Evolutionary conservation across 2,113 vertebrate species (phyloP), one percentile per base, ranked within the genome.

Genomic region (Oryzias curvinotus): DNA sequence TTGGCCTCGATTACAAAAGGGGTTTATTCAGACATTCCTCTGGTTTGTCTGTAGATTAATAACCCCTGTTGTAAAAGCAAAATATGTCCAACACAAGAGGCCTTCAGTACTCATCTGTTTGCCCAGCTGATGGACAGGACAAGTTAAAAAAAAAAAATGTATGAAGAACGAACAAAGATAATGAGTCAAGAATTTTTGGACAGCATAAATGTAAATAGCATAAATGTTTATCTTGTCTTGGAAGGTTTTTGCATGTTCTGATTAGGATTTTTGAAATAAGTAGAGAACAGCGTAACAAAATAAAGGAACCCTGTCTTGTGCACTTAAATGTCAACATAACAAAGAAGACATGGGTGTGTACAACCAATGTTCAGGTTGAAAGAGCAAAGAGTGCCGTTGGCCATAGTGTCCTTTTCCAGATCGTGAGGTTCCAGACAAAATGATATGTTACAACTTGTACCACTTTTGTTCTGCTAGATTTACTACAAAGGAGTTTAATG

Each of bases 321-420:
- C 53, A 73, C 71, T 82, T 62, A 57, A 4, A 25, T 81, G 81
- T 83, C 65, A 71, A 45, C 57, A 73, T 54, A 49, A 68, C 64
- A 78, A 78, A 83, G 57, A 72, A 75, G 83, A 76, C 19, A 52
- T 43, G 26, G 41, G 23, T 54, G 48, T 47, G 60, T 23, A 57
- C 50, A 79, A 75, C 80, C 66, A 79, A 68, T 63, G 52, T 75
- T 68, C 49, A 21, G 47, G 65, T 57, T 71, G 63, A 56, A 65
- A 57, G 58, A 58, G 52, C 19, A 71, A 71, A 60, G 30, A 36
- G 12, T 41, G 66, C 74, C 73, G 25, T 28, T 18, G 65, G 76
- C 57, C 54, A 67, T 50, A 5, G 15, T 54, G 26, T 52, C 16
- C 44, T 58, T 52, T 62, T 49, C 45, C 17, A 3, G 45, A 51